Conservation (phyloP, 2,888 invertebrate genomes). For the Rotaria sp. region DNA sequence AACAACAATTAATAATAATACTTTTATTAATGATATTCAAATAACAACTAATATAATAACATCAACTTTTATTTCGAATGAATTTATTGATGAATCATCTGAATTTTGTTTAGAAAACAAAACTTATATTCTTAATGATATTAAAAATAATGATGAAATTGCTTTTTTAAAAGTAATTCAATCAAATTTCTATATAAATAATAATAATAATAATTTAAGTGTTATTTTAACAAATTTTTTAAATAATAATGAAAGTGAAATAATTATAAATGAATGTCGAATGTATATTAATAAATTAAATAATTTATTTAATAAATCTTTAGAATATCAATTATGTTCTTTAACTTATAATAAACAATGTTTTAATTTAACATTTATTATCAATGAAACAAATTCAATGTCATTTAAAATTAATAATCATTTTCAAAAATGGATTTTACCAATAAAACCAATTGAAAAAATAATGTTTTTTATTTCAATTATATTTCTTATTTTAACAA, state of each 20-base stretch:
- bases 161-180: neutral
- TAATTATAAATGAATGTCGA: neutral
- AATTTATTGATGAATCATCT: neutral
- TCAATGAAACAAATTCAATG: neutral
- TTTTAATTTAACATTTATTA: neutral
- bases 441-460: slow-evolving; percentile 8
- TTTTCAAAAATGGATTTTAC: neutral
- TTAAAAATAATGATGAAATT: neutral
- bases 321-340: neutral
- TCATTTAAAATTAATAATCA: neutral
- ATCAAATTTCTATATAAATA: neutral
- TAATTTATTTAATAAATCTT: neutral
- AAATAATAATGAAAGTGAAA: neutral
- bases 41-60: neutral
- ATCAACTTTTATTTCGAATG: neutral
- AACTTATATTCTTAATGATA: neutral
- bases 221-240: neutral
- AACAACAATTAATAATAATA: neutral
- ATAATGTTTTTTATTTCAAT: neutral
- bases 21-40: too few species aligned
- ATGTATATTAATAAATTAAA: neutral
- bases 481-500: neutral
- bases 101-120: neutral
- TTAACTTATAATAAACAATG: neutral
- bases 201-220: neutral